Evolutionary conservation across 2,113 vertebrate genomes (phyloP), one percentile per base, ranked within the genome.

Genomic region (Gopherus flavomarginatus): DNA sequence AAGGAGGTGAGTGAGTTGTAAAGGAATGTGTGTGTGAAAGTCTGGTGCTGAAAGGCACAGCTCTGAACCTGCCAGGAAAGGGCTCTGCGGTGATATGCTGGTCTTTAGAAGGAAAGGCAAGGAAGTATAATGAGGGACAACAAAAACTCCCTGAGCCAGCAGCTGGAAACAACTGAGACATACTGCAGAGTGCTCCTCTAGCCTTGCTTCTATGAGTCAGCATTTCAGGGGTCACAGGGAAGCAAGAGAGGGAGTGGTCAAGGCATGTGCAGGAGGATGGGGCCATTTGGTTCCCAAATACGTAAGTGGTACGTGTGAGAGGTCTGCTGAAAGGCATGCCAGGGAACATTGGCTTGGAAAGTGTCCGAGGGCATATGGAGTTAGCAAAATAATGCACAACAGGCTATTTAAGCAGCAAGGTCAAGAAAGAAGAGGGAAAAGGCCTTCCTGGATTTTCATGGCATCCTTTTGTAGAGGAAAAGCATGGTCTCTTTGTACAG

Each of bases 291-390:
- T 54, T 90, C 59, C 77, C 85, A 49, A 87, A 57, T 38, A 69
- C 44, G 16, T 3, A 53, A 65, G 31, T 17, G 49, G 38, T 3
- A 42, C 54, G 11, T 35, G 1, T 0, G 59, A 81, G 42, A 87
- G 2, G 31, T 0, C 1, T 11, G 53, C 90, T 26, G 26, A 84
- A 87, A 84, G 44, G 29, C 59, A 69, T 0, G 1, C 27, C 11
- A 95, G 42, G 11, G 49, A 24, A 13, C 82, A 72, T n/a, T n/a
- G 65, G 65, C 65, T 9, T 35, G 65, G 35, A n/a, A 16, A 69
- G 14, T 69, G 35, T 13, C 35, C 21, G 65, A 69, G 65, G 53
- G 83, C 21, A 27, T 59, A 31, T 42, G 80, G 80, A 77, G 52
- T 1, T 57, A 57, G 0, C 24, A 31, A 35, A 42, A 29, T 50